phyloP scores from a whole-genome alignment of 1,140 invertebrate species.

The Maconellicoccus hirsutus region DNA sequence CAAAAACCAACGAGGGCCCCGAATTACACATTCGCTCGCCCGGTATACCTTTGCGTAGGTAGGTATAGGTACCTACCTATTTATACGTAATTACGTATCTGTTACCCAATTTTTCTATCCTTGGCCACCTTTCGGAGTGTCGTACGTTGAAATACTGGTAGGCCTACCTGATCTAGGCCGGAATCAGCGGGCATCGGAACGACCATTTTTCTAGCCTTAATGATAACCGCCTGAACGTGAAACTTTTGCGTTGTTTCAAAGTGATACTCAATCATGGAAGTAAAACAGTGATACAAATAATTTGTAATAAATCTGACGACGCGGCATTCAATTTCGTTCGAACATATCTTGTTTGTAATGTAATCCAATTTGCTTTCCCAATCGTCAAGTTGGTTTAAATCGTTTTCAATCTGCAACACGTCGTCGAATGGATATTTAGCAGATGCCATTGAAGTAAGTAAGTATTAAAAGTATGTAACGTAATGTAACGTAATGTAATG shows the following conservation, averaged over 20 bases:
- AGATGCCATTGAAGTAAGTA: not conserved
- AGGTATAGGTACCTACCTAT: too few species aligned
- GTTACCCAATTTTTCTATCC: too few species aligned
- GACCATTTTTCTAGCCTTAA: not conserved
- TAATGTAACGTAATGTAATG: not conserved
- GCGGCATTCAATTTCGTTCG: not conserved
- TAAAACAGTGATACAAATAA: not conserved
- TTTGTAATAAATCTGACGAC: not conserved
- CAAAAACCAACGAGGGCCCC: too few species aligned
- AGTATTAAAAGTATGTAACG: not conserved
- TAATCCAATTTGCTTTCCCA: slow-evolving; percentile 2
- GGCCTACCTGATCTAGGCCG: not conserved
- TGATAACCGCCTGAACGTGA: not conserved
- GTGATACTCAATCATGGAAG: not conserved
- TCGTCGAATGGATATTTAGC: too few species aligned
- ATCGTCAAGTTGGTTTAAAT: not conserved
- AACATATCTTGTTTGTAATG: not conserved
- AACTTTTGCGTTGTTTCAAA: not conserved
- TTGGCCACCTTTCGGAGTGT: too few species aligned
- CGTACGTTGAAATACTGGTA: not conserved
- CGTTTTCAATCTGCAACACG: slow-evolving; percentile 5
- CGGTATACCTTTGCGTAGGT: too few species aligned
- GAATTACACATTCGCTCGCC: too few species aligned
- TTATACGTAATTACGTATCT: too few species aligned
- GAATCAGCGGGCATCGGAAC: not conserved